Evolutionary conservation across 2,888 invertebrate genomes (phyloP).

Genomic region (Tetragnatha montana): DNA sequence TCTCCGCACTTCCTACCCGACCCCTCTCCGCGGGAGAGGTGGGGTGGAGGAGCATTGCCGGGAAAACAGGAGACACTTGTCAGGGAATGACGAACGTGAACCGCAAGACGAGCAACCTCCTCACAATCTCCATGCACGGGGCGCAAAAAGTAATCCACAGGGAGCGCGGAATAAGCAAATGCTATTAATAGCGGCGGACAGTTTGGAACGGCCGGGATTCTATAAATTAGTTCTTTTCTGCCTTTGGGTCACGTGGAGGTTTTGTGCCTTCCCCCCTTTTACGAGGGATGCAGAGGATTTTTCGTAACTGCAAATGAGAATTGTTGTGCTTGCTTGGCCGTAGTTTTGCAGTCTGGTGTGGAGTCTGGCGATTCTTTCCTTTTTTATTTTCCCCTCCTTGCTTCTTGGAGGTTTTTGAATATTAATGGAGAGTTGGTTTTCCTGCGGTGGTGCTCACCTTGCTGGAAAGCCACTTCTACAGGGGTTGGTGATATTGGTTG

Average conservation of each 20-base stretch:
- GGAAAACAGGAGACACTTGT: constrained; percentile 67
- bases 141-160: constrained; percentile 24
- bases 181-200: constrained; percentile 60
- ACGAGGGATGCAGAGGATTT: constrained; percentile 11
- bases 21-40: neutral
- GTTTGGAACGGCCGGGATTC: constrained; percentile 34
- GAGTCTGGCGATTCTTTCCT: too few relatives aligned
- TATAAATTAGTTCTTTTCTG: constrained; percentile 52
- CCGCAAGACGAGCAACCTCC: constrained; percentile 60
- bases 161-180: constrained; percentile 47
- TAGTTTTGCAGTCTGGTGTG: neutral
- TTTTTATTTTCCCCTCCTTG: too few relatives aligned
- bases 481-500: neutral
- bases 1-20: neutral
- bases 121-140: constrained; percentile 40
- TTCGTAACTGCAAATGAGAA: neutral
- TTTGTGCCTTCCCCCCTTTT: neutral
- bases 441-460: neutral
- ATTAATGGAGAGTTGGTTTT: neutral
- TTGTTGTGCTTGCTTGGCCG: constrained; percentile 24
- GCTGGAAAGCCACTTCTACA: neutral
- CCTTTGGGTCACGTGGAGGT: constrained; percentile 4
- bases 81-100: constrained; percentile 69
- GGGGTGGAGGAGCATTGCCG: constrained; percentile 25
- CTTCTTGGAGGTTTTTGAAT: neutral